Percentiles rank a stretch among this genome's conserved stretches.
Conservation (phyloP, 2,113 vertebrate genomes). For the Delphinapterus leucas region DNA sequence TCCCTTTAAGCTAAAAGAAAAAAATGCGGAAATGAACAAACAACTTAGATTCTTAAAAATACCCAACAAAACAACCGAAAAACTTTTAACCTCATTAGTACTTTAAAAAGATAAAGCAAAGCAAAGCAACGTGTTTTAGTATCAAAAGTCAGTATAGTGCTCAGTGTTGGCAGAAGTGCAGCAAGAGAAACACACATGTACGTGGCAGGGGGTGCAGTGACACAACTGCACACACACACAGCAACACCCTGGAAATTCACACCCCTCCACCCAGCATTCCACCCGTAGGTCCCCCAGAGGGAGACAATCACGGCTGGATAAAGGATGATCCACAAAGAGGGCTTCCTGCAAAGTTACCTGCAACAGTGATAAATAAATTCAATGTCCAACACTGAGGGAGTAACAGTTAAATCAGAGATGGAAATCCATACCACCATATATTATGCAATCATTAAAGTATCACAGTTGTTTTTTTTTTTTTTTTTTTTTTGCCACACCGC, state of each 20-base stretch:
- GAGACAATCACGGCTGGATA: not conserved
- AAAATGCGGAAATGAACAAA: not conserved
- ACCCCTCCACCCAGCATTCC: not conserved
- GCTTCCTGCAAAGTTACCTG: not conserved
- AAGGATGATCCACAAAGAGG: too few species aligned
- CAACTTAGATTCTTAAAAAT: not conserved
- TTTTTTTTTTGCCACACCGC: not conserved
- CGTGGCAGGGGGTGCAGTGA: not conserved
- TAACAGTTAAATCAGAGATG: too few species aligned
- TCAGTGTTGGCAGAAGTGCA: not conserved
- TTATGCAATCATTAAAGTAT: too few species aligned
- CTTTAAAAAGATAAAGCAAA: not conserved
- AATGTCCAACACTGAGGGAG: too few species aligned
- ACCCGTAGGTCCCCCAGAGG: too few species aligned
- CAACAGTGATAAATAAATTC: not conserved
- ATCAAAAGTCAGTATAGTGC: not conserved
- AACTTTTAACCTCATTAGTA: not conserved
- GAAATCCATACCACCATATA: not conserved
- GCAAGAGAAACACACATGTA: accelerated
- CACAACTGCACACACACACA: accelerated
- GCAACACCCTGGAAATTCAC: not conserved
- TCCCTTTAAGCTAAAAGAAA: not conserved
- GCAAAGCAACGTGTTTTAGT: not conserved
- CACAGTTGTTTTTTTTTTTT: not conserved
- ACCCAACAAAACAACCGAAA: not conserved